Evolutionary conservation across 2,113 vertebrate genomes (phyloP).

Genomic region (Strix uralensis): DNA sequence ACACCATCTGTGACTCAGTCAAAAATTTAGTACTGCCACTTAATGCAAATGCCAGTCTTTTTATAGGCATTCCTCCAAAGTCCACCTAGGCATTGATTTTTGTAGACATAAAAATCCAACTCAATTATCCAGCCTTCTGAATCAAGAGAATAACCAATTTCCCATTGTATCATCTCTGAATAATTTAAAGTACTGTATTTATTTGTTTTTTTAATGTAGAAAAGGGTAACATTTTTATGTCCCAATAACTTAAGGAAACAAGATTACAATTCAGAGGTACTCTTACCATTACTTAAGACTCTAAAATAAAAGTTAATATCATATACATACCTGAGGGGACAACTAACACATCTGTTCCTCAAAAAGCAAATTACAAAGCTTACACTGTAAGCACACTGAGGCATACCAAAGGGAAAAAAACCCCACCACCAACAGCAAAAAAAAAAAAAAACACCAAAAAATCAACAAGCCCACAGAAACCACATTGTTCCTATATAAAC

Average conservation of each 20-base stretch:
- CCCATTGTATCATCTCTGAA: neutral
- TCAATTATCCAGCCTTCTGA: neutral
- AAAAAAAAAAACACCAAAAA: neutral
- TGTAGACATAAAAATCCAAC: conserved; percentile 9
- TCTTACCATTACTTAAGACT: neutral
- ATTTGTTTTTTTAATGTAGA: neutral
- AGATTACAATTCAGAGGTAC: neutral
- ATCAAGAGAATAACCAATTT: neutral
- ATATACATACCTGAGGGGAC: neutral
- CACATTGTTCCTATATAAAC: neutral
- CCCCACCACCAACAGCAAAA: too few species aligned
- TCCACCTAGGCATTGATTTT: conserved; percentile 18
- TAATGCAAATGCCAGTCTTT: conserved; percentile 8
- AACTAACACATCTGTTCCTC: neutral
- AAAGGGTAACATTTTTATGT: neutral
- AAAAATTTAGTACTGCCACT: neutral
- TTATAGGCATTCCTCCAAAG: conserved; percentile 25
- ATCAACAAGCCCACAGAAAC: neutral
- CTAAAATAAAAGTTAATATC: neutral
- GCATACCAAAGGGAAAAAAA: neutral
- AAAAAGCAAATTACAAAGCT: neutral
- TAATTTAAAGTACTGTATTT: neutral
- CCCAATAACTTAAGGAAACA: neutral
- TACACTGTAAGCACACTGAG: neutral
- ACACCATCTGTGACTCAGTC: neutral